phyloP scores from a whole-genome alignment of 2,113 vertebrate genomes.

The Gymnarchus niloticus region DNA sequence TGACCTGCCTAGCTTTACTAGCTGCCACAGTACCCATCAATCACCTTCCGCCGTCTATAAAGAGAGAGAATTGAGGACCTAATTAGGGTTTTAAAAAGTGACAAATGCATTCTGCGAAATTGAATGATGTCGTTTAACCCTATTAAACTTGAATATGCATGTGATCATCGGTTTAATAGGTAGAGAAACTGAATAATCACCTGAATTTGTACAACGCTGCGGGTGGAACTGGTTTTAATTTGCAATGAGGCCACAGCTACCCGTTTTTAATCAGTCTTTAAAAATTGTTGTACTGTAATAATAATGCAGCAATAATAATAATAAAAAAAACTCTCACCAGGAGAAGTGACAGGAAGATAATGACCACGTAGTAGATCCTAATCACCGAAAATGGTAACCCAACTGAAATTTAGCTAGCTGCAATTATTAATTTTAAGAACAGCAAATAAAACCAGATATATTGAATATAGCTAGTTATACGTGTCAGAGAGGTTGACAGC shows the following conservation, averaged over 20 bases:
- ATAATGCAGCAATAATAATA: constrained; percentile 27
- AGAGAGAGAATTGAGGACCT: constrained; percentile 46
- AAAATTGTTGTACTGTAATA: constrained; percentile 40
- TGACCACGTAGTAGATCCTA: too few relatives aligned
- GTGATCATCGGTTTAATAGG: constrained; percentile 60
- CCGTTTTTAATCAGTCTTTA: background rate
- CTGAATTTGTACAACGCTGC: constrained; percentile 48
- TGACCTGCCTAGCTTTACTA: constrained; percentile 37
- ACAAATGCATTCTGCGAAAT: constrained; percentile 38
- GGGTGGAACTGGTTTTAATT: constrained; percentile 41
- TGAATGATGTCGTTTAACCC: constrained; percentile 55
- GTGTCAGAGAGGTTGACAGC: background rate
- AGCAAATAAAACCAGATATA: background rate
- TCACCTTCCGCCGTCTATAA: constrained; percentile 53
- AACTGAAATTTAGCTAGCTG: background rate
- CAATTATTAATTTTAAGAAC: background rate
- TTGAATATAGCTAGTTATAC: background rate
- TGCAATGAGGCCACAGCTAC: constrained; percentile 6
- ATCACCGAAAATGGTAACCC: too few relatives aligned
- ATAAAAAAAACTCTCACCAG: background rate
- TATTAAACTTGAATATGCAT: constrained; percentile 62
- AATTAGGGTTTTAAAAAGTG: constrained; percentile 47
- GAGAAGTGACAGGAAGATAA: too few relatives aligned
- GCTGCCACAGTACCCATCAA: constrained; percentile 46
- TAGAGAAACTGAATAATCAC: constrained; percentile 54